phyloP scores from a whole-genome alignment of 1,140 invertebrate species.

The Ips nitidus region DNA sequence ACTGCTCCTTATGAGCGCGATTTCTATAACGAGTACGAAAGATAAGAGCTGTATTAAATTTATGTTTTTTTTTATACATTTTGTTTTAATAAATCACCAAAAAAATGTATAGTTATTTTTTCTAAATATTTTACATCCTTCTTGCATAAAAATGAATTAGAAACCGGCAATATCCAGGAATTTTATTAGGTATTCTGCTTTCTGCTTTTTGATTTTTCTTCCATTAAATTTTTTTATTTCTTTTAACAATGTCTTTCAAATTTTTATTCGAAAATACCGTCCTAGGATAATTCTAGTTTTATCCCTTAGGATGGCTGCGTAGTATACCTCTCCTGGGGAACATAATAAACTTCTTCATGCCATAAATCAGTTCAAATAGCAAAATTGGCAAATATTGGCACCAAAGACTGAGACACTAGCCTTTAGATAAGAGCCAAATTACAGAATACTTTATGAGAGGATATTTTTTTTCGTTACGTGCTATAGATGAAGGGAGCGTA shows the following conservation, averaged over 20 bases:
- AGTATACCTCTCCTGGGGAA: slow-evolving; percentile 30
- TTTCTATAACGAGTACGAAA: slow-evolving; percentile 35
- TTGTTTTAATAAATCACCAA: slow-evolving; percentile 35
- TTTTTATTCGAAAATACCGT: slow-evolving; percentile 22
- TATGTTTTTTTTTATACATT: slow-evolving; percentile 36
- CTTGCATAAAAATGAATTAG: slow-evolving; percentile 1
- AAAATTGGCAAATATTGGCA: slow-evolving; percentile 27
- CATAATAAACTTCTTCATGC: slow-evolving; percentile 36
- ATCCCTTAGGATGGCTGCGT: slow-evolving; percentile 36
- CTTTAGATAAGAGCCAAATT: slow-evolving; percentile 17
- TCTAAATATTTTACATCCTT: slow-evolving; percentile 26
- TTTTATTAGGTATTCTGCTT: slow-evolving; percentile 5
- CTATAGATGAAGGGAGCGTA: slow-evolving; percentile 17
- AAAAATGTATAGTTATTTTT: slow-evolving; percentile 31
- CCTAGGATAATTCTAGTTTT: slow-evolving; percentile 37
- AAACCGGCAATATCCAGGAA: neutral
- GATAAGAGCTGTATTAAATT: slow-evolving; percentile 22
- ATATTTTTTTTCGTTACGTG: slow-evolving; percentile 9
- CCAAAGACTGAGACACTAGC: slow-evolving; percentile 32
- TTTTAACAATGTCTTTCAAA: slow-evolving; percentile 7
- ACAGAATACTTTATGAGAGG: slow-evolving; percentile 9
- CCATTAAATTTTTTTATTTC: slow-evolving; percentile 3
- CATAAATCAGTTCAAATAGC: slow-evolving; percentile 25
- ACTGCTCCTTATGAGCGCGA: slow-evolving; percentile 28
- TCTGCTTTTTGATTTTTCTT: neutral